Evolutionary conservation across 2,113 vertebrate species (phyloP).

Genomic region (Paraplagusia blochii): DNA sequence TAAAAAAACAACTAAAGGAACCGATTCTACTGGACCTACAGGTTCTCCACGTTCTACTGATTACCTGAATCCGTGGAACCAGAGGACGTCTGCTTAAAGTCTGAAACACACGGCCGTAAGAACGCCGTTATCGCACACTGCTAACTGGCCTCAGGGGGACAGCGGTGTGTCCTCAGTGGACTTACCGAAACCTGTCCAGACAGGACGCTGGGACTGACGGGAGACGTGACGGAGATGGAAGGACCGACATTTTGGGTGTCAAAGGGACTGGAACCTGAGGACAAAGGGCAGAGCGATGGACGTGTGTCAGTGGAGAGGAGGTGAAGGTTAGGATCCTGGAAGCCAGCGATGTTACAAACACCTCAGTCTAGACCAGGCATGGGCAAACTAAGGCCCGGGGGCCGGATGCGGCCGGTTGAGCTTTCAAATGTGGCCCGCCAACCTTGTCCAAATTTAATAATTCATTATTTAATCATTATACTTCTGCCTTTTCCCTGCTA

Average conservation of each 20-base stretch:
- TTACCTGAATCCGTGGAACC: conserved; percentile 67
- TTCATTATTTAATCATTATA: too few relatives aligned
- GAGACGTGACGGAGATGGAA: conserved; percentile 93
- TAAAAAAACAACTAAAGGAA: neutral
- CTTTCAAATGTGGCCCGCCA: too few relatives aligned
- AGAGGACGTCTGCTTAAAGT: conserved; percentile 27
- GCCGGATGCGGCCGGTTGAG: too few relatives aligned
- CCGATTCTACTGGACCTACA: too few relatives aligned
- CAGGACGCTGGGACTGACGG: conserved; percentile 89
- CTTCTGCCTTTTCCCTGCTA: too few relatives aligned
- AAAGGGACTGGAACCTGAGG: conserved; percentile 90
- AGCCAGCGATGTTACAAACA: too few relatives aligned
- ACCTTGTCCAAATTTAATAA: too few relatives aligned
- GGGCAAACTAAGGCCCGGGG: too few relatives aligned
- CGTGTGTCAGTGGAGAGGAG: neutral
- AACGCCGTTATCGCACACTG: conserved; percentile 5
- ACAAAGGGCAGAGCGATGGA: neutral
- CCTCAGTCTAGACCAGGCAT: too few relatives aligned
- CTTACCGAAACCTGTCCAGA: conserved; percentile 93
- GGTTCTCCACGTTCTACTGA: conserved; percentile 9
- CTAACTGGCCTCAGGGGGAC: neutral
- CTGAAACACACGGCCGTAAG: conserved; percentile 51
- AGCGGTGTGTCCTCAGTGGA: conserved; percentile 56
- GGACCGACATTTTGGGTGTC: conserved; percentile 95
- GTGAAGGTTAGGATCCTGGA: neutral